Evolutionary conservation across 2,113 vertebrate genomes (phyloP).

Genomic region (Limnothrissa miodon): DNA sequence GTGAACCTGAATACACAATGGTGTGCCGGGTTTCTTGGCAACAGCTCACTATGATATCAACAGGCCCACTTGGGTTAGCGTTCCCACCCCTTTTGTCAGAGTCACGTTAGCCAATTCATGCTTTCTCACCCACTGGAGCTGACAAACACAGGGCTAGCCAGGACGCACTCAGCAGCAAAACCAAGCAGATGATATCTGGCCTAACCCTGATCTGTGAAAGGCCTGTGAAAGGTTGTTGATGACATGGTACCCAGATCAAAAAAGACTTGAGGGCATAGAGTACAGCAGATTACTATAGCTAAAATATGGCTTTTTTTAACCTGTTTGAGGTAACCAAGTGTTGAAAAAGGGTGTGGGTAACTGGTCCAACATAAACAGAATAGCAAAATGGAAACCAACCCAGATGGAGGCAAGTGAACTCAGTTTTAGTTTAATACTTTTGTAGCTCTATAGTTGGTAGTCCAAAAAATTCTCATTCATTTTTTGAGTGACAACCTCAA

Average conservation of each 20-base stretch:
- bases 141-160: neutral
- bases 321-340: no score
- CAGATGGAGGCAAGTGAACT: no score
- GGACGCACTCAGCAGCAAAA: neutral
- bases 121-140: neutral
- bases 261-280: neutral
- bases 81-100: neutral
- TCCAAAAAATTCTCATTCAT: no score
- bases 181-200: neutral
- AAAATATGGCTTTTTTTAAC: no score
- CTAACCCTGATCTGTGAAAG: neutral
- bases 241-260: neutral
- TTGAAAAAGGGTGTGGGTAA: no score
- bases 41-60: neutral
- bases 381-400: no score
- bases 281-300: no score
- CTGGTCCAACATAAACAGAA: no score
- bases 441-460: no score
- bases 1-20: neutral
- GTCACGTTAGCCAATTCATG: neutral
- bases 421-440: no score
- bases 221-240: neutral
- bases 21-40: neutral
- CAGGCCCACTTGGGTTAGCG: neutral
- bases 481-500: no score